Evolutionary conservation across 2,888 invertebrate genomes (phyloP), one percentile per base, ranked within the genome.

Genomic region (Morpho achilles): DNA sequence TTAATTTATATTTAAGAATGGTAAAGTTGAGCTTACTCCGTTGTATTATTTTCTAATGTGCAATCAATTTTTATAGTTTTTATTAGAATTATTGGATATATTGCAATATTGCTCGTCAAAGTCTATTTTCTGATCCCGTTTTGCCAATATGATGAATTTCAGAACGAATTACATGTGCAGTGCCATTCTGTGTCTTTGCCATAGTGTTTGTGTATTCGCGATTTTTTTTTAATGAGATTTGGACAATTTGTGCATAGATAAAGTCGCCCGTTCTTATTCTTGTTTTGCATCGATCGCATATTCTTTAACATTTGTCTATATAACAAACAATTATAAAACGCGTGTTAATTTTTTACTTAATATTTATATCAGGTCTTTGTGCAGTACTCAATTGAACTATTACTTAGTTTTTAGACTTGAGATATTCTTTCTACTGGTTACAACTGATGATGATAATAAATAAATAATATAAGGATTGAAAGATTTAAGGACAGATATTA

Each of bases 11-110:
- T 23, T 59, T 62, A 71, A 73, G 68, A 69, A 72, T 10, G 9
- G 41, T 72, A 70, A 69, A 70, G 75, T 82, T 84, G 80, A 84
- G 81, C 82, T 82, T 81, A 76, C 70, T 71, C 81, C 79, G 75
- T 79, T 79, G 73, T 77, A 67, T 72, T 77, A 71, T 73, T 75
- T 75, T 75, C 72, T 68, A 71, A 72, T 69, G 77, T 81, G 79
- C 79, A 76, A 78, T 81, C 69, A 67, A 73, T 68, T 69, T 69
- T 70, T 71, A 72, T 69, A 70, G 62, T 72, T 68, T 16, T 71
- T 64, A 69, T 22, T 50, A 50, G 42, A 50, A 50, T 66, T 61
- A 71, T 64, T 68, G 54, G 54, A 53, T 59, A 59, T 54, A 48
- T 52, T 52, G 54, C 50, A 55, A 51, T 69, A 64, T 63, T 61